Base-by-base conservation (phyloP, 1,140 invertebrate species). In the Drosophila ironensis region DNA sequence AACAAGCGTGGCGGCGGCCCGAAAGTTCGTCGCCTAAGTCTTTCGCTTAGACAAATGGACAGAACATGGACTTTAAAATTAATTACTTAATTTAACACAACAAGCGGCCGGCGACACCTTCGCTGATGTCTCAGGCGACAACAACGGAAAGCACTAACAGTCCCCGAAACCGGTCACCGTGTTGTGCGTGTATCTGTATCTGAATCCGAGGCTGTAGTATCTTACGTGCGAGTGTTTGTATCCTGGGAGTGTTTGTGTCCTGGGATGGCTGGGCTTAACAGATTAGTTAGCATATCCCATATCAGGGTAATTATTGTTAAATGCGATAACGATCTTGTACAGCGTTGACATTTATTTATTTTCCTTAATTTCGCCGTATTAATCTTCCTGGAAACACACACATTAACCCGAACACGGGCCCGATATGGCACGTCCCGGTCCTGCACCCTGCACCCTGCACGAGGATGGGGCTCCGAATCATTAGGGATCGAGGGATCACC, bases 271-370 rank as follows among this genome's bases (percentile, higher is more conserved):
- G 54, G 54, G 72, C 82, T 77, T 81, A 89, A 89, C 87, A 89
- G 87, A 89, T 89, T 89, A 88, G 87, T 89, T 89, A 89, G 78
- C 87, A 89, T 87, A 89, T 88, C 88, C 88, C 88, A 89, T 89
- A 89, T 89, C 88, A 89, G 88, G 88, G 88, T 89, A 89, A 89
- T 89, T 89, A 89, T 89, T 89, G 88, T 89, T 89, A 89, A 89
- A 89, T 89, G 72, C 74, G 88, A 89, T 89, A 89, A 88, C 84
- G 81, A 89, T 89, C 88, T 88, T 89, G 88, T 89, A 87, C 68
- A 69, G 71, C 80, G 88, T 80, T 89, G 88, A 89, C 88, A 89
- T 89, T 89, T 89, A 89, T 89, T 89, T 89, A 89, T 89, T 89
- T 89, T 89, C 81, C 88, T 89, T 89, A 89, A 89, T 88, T 89